Conservation (phyloP, 2,888 invertebrate genomes). For the Drosophila nr. perissopoda region DNA sequence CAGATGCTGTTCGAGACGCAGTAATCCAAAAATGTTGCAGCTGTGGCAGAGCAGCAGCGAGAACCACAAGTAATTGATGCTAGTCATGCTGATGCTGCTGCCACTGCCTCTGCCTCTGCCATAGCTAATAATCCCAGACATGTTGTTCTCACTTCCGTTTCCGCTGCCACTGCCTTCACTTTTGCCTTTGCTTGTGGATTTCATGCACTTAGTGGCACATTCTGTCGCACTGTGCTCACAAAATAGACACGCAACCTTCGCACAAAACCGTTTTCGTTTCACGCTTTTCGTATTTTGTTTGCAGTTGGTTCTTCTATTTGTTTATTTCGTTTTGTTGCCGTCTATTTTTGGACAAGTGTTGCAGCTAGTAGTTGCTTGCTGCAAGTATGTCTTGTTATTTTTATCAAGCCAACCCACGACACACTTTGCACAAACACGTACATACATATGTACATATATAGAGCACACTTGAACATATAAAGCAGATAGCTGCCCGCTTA, state of each 20-base stretch:
- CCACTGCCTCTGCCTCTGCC: slow-evolving; percentile 33
- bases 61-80: slow-evolving; percentile 64
- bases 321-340: slow-evolving; percentile 32
- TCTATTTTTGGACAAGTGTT: slow-evolving; percentile 50
- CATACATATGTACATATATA: not conserved
- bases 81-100: slow-evolving; percentile 57
- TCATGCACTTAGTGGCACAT: slow-evolving; percentile 71
- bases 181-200: slow-evolving; percentile 45
- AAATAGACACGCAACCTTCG: slow-evolving; percentile 55
- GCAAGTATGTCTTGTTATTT: slow-evolving; percentile 44
- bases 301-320: slow-evolving; percentile 7
- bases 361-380: slow-evolving; percentile 36
- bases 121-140: slow-evolving; percentile 34
- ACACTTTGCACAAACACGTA: slow-evolving; percentile 6
- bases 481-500: slow-evolving; percentile 19
- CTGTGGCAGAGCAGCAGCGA: slow-evolving; percentile 58
- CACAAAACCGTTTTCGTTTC: slow-evolving; percentile 20
- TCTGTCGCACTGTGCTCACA: slow-evolving; percentile 31
- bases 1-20: slow-evolving; percentile 42
- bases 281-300: slow-evolving; percentile 25
- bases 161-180: slow-evolving; percentile 22
- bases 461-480: not conserved
- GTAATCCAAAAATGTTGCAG: slow-evolving; percentile 71
- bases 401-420: slow-evolving; percentile 28
- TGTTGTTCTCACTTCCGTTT: slow-evolving; percentile 30